Conservation (phyloP, 2,888 invertebrate genomes). For the Lampropteryx suffumata region DNA sequence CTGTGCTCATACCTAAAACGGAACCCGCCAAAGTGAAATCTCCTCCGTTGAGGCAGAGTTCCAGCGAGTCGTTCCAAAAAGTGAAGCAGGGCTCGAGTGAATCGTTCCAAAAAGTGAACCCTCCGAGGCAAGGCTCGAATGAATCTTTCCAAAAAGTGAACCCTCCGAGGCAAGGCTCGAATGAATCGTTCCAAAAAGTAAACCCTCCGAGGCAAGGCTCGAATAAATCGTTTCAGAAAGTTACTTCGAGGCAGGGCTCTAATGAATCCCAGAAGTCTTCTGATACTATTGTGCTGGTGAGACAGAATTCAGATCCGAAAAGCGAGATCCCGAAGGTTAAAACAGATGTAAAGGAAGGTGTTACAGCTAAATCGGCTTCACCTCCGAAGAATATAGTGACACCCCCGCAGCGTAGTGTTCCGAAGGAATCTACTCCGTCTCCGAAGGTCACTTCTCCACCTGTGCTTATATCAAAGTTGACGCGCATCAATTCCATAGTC, state of each 20-base stretch:
- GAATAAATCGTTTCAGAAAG: conserved; percentile 9
- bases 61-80: conserved; percentile 11
- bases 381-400: conserved; percentile 32
- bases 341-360: not conserved
- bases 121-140: not conserved
- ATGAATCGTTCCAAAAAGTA: not conserved
- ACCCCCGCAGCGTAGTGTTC: conserved; percentile 20
- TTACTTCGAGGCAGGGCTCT: conserved; percentile 10
- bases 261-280: not conserved
- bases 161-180: not conserved
- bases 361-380: conserved; percentile 25
- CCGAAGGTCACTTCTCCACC: conserved; percentile 36
- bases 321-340: conserved; percentile 2
- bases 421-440: conserved; percentile 14
- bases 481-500: conserved; percentile 33
- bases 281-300: not conserved
- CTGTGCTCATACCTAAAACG: not conserved
- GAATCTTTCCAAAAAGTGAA: not conserved
- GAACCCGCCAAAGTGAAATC: conserved; percentile 1
- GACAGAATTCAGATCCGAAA: conserved; percentile 20
- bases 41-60: conserved; percentile 17
- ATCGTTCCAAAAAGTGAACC: not conserved
- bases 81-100: conserved; percentile 11
- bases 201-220: conserved; percentile 7
- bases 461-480: conserved; percentile 32